Percentiles rank a stretch among this genome's conserved stretches.
Conservation (phyloP, 2,797 vertebrate species). For the Enteromius viviparus region DNA sequence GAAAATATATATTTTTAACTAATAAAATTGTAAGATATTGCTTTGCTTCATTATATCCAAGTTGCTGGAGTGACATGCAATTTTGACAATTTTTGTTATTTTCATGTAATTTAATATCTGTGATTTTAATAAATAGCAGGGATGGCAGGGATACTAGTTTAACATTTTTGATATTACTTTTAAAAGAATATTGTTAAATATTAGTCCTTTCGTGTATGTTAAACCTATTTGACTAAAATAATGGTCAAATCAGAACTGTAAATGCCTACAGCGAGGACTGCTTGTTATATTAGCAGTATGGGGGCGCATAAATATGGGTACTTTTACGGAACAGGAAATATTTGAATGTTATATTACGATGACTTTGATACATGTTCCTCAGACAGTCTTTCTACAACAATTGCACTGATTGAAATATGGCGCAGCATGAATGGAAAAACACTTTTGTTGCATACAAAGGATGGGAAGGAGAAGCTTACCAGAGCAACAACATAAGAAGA, state of each 20-base stretch:
- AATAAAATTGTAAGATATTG: conserved; percentile 36
- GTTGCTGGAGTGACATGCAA: not conserved
- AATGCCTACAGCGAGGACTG: not conserved
- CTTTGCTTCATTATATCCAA: conserved; percentile 28
- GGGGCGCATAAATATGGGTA: not conserved
- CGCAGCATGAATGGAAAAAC: not conserved
- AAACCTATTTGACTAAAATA: not conserved
- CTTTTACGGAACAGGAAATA: not conserved
- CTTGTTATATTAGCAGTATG: not conserved
- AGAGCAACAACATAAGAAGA: not conserved
- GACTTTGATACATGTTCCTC: conserved; percentile 29
- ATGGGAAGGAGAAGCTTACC: conserved; percentile 8
- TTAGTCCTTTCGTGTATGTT: not conserved
- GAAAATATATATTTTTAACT: conserved; percentile 28
- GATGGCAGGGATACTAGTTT: conserved; percentile 2
- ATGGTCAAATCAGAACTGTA: not conserved
- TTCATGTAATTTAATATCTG: not conserved
- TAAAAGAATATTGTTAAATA: not conserved
- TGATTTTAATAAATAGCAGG: not conserved
- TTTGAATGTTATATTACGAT: conserved; percentile 9
- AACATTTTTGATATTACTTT: not conserved
- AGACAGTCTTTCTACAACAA: conserved; percentile 4
- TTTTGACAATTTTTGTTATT: not conserved
- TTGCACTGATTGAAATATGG: conserved; percentile 13
- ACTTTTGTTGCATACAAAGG: not conserved